Conservation (phyloP, 2,888 invertebrate genomes). For the Alloplasta piceator region DNA sequence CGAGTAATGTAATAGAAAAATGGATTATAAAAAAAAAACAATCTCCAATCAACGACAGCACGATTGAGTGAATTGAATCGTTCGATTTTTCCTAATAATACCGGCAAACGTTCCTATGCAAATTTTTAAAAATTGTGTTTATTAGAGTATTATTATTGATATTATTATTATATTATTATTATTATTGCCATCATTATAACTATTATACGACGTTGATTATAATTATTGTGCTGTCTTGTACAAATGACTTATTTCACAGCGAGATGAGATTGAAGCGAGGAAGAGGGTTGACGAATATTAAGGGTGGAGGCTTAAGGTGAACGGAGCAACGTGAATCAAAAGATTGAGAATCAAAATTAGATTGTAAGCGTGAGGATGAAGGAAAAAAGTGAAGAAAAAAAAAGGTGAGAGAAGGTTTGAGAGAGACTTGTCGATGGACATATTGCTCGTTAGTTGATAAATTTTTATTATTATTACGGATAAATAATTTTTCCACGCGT, state of each 20-base stretch:
- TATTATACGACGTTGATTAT: constrained; percentile 53
- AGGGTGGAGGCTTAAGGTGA: constrained; percentile 35
- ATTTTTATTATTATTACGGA: constrained; percentile 48
- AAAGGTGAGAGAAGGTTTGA: constrained; percentile 22
- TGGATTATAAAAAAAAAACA: background rate
- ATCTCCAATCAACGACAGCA: background rate
- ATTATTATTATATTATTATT: constrained; percentile 35
- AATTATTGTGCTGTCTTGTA: constrained; percentile 59
- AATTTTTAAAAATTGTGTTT: constrained; percentile 32
- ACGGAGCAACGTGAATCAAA: constrained; percentile 66
- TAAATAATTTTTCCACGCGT: constrained; percentile 9
- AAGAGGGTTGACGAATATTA: background rate
- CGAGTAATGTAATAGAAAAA: background rate
- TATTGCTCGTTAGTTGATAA: constrained; percentile 61
- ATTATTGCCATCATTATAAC: constrained; percentile 44
- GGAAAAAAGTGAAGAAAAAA: background rate
- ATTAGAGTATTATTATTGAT: constrained; percentile 28
- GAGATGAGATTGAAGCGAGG: background rate
- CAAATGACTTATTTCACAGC: constrained; percentile 39
- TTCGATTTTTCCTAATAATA: constrained; percentile 3
- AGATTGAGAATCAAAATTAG: constrained; percentile 71
- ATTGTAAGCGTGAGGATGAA: constrained; percentile 53
- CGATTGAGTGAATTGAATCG: background rate
- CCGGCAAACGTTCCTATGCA: constrained; percentile 33
- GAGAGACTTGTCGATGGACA: constrained; percentile 43